Evolutionary conservation across 2,888 invertebrate genomes (phyloP).

Genomic region (Dryobota labecula): DNA sequence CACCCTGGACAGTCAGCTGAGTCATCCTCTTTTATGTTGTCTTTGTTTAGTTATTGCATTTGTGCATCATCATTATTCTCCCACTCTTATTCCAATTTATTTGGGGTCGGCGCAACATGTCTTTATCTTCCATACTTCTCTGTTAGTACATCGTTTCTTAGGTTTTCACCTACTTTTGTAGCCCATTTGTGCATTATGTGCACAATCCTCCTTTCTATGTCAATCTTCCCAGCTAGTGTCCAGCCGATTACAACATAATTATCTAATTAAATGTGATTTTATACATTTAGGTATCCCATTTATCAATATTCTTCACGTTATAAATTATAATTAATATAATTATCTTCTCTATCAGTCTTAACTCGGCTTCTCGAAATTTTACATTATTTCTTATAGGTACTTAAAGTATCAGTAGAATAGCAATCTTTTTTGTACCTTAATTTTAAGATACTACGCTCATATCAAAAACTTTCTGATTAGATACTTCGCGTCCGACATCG

Average conservation of each 20-base stretch:
- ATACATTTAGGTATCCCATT: conserved; percentile 3
- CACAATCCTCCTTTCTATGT: not conserved
- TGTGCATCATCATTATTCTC: no score
- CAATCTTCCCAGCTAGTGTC: not conserved
- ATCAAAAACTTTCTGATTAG: conserved; percentile 11
- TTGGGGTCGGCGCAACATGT: no score
- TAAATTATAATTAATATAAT: not conserved
- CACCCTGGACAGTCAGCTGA: not conserved
- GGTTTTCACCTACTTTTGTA: no score
- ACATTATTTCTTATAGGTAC: not conserved
- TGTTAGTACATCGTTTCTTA: no score
- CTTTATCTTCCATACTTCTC: no score
- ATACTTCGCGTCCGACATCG: not conserved
- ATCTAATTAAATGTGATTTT: not conserved
- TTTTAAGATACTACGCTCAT: conserved; percentile 5
- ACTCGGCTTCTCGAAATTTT: not conserved
- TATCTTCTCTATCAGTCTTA: conserved; percentile 7
- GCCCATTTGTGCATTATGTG: not conserved
- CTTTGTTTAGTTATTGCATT: not conserved
- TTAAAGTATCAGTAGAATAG: not conserved
- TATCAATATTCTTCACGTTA: conserved; percentile 11
- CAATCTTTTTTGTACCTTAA: conserved; percentile 15
- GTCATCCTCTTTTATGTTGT: not conserved
- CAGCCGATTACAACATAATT: not conserved
- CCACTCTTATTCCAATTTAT: no score